These are phyloP conservation scores for Sebastes aleutianus DNA, from an alignment of 2,797 vertebrate species.

Conservation along the genomic window DNA sequence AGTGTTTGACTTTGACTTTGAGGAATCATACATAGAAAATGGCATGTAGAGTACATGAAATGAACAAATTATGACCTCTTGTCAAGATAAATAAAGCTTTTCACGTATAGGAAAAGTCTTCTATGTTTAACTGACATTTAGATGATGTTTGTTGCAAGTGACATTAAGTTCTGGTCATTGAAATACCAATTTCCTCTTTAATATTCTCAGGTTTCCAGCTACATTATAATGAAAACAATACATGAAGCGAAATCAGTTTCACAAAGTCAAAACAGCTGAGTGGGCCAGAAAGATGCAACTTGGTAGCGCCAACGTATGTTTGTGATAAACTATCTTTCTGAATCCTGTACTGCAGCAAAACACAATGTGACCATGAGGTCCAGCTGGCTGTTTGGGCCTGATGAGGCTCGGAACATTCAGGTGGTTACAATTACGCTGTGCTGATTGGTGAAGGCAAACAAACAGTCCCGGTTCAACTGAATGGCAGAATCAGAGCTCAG, in stretches of 20 bases:
- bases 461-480: constrained; percentile 9
- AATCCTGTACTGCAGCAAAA: not conserved
- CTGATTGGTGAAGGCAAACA: not conserved
- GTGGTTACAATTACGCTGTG: constrained; percentile 35
- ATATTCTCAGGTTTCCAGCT: constrained; percentile 14
- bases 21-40: not conserved
- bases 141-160: constrained; percentile 16
- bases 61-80: not conserved
- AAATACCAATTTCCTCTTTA: constrained; percentile 28
- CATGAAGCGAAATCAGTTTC: not conserved
- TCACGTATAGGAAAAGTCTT: not conserved
- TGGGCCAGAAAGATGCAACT: not conserved
- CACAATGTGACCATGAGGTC: not conserved
- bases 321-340: not conserved
- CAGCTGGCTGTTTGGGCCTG: not conserved
- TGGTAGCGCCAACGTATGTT: not conserved
- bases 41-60: not conserved
- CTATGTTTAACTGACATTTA: not conserved
- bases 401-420: constrained; percentile 17
- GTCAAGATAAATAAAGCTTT: not conserved
- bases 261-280: not conserved
- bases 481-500: not conserved
- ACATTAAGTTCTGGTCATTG: constrained; percentile 2
- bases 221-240: not conserved
- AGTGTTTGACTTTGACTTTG: no score